Percentiles rank a stretch among this genome's conserved stretches.
Evolutionary conservation across 2,888 invertebrate genomes (phyloP).

Genomic region (Onthophagus sagittarius): DNA sequence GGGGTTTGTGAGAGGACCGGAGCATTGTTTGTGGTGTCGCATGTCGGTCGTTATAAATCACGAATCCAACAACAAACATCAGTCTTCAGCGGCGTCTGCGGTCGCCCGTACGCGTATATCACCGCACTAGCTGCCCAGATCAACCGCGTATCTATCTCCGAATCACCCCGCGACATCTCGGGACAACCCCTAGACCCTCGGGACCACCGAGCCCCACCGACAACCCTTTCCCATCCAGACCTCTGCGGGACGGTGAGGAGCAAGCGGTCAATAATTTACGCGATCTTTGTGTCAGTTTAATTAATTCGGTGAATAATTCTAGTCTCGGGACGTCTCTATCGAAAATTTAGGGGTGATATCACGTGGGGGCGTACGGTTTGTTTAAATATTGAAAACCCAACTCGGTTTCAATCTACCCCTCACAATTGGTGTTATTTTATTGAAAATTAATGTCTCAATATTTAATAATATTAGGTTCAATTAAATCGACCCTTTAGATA

Average conservation of each 20-base stretch:
- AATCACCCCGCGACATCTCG: conserved; percentile 30
- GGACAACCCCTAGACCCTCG: conserved; percentile 22
- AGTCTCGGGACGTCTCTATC: background rate
- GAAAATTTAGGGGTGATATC: background rate
- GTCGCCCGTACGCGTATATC: conserved; percentile 47
- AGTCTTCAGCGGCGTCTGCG: conserved; percentile 44
- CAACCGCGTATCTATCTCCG: conserved; percentile 46
- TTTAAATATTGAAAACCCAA: background rate
- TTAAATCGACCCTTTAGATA: too few species aligned
- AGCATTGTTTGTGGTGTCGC: conserved; percentile 42
- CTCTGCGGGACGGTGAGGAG: background rate
- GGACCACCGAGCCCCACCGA: conserved; percentile 6
- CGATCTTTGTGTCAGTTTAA: background rate
- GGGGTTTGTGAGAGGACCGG: conserved; percentile 18
- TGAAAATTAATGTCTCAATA: background rate
- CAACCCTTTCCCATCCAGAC: background rate
- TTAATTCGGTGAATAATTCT: background rate
- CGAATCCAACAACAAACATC: conserved; percentile 47
- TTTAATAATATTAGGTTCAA: too few species aligned
- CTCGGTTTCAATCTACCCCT: background rate
- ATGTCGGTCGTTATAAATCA: conserved; percentile 46
- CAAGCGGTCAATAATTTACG: background rate
- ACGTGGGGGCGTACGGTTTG: background rate
- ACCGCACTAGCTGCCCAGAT: conserved; percentile 46
- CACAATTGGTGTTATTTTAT: background rate